phyloP scores from a whole-genome alignment of 2,113 vertebrate species.

The Cavia porcellus region DNA sequence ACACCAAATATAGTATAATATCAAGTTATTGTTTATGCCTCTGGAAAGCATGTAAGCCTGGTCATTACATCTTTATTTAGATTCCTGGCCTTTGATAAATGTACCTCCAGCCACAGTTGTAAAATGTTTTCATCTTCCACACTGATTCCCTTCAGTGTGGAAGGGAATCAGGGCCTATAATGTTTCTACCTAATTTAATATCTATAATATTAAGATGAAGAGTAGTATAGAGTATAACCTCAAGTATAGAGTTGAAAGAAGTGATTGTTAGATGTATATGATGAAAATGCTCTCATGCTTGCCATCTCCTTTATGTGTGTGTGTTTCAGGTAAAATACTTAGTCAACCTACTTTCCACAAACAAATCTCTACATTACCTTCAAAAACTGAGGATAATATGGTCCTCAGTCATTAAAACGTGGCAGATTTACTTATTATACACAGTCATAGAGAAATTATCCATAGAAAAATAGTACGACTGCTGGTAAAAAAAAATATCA shows the following conservation, averaged over 20 bases:
- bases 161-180: no score
- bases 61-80: neutral
- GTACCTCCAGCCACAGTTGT: neutral
- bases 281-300: neutral
- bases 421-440: neutral
- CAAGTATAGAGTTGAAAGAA: neutral
- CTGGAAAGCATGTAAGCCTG: neutral
- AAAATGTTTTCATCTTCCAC: neutral
- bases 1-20: neutral
- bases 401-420: neutral
- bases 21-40: neutral
- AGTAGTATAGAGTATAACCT: neutral
- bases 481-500: neutral
- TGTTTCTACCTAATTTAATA: neutral
- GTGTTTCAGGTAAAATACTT: neutral
- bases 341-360: neutral
- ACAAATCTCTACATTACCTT: neutral
- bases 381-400: neutral
- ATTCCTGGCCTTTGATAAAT: neutral
- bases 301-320: neutral
- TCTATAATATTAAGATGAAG: neutral
- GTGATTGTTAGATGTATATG: neutral
- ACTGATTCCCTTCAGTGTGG: neutral
- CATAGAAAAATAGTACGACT: neutral
- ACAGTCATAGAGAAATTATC: neutral